phyloP scores from a whole-genome alignment of 2,113 vertebrate genomes.

The Corynorhinus townsendii region DNA sequence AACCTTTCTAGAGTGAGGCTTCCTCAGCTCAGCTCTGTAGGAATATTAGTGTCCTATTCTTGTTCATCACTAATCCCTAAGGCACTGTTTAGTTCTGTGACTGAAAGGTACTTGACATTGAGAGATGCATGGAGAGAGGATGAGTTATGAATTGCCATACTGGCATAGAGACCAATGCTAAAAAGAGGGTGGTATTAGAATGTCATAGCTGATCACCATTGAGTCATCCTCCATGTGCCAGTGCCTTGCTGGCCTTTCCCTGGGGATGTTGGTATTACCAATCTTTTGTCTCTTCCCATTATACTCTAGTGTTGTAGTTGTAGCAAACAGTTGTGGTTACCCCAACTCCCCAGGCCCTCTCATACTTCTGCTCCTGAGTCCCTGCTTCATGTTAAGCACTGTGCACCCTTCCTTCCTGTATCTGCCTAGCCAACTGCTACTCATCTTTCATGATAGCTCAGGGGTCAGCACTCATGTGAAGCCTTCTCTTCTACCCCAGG shows the following conservation, averaged over 20 bases:
- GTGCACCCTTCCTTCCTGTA: not conserved
- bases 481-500: not conserved
- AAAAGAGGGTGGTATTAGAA: not conserved
- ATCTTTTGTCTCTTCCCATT: not conserved
- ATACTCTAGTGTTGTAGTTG: not conserved
- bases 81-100: not conserved
- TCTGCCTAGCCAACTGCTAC: not conserved
- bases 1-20: not conserved
- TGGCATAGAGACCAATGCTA: no score
- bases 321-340: not conserved
- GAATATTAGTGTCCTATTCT: not conserved
- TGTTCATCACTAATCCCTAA: not conserved
- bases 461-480: no score
- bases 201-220: not conserved
- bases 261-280: not conserved
- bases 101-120: not conserved
- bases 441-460: not conserved
- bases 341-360: not conserved
- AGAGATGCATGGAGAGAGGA: not conserved
- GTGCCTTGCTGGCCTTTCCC: not conserved
- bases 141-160: not conserved
- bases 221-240: not conserved
- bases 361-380: not conserved
- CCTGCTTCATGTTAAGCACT: not conserved
- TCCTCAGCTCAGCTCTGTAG: not conserved